Conservation (phyloP, 1,140 invertebrate species). For the Brachystomella parvula region DNA sequence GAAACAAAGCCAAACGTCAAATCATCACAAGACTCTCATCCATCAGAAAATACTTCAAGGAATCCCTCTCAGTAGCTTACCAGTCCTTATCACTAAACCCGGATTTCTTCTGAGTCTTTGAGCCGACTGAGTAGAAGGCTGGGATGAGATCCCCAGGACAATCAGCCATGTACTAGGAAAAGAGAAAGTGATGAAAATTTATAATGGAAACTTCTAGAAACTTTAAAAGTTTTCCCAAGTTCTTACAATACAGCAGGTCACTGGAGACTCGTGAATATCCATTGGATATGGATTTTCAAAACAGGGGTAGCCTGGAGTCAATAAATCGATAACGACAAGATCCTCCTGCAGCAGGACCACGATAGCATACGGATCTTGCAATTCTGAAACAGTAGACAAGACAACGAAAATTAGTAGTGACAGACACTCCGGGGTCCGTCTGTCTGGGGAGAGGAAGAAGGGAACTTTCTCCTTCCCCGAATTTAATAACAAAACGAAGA, state of each 20-base stretch:
- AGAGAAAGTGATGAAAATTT: too few relatives aligned
- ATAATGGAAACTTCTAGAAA: not conserved
- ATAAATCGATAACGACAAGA: slow-evolving; percentile 93
- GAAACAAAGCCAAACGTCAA: not conserved
- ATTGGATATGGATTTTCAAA: slow-evolving; percentile 99
- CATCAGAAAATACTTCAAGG: not conserved
- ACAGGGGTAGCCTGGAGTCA: slow-evolving; percentile 89
- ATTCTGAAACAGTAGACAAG: slow-evolving; percentile 57
- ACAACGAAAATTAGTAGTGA: too few relatives aligned
- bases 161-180: slow-evolving; percentile 29
- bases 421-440: too few relatives aligned
- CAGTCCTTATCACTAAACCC: slow-evolving; percentile 89
- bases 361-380: slow-evolving; percentile 94
- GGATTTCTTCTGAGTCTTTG: slow-evolving; percentile 57
- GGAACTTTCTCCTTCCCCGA: too few relatives aligned
- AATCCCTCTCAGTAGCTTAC: slow-evolving; percentile 40
- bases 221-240: slow-evolving; percentile 73
- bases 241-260: slow-evolving; percentile 88
- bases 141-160: slow-evolving; percentile 95
- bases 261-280: slow-evolving; percentile 96
- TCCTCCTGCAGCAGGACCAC: slow-evolving; percentile 95
- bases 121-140: slow-evolving; percentile 81
- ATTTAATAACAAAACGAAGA: too few relatives aligned
- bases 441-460: too few relatives aligned
- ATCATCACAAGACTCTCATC: not conserved